Percentiles rank a stretch among this genome's conserved stretches.
phyloP scores from a whole-genome alignment of 2,888 invertebrate species.

The Polylopha cassiicola region DNA sequence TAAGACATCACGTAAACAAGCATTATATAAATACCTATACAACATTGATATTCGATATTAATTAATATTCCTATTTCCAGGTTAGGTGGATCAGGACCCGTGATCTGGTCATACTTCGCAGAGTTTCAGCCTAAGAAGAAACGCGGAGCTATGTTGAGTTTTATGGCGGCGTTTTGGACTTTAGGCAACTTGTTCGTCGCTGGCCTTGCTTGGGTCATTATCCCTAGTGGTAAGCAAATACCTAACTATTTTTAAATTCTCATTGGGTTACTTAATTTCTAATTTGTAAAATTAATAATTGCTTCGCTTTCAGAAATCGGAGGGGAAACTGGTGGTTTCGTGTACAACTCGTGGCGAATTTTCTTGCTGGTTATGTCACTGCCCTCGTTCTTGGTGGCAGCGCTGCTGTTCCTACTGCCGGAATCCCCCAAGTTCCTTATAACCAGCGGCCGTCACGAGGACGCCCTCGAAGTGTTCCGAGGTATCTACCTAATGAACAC shows the following conservation, averaged over 20 bases:
- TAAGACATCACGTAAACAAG: too few relatives aligned
- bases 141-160: conserved; percentile 93
- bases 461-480: conserved; percentile 88
- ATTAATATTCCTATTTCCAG: too few relatives aligned
- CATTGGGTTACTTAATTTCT: background rate
- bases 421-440: conserved; percentile 95
- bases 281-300: background rate
- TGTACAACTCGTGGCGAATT: conserved; percentile 94
- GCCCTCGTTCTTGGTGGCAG: conserved; percentile 92
- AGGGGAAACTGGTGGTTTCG: conserved; percentile 80
- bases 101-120: conserved; percentile 96
- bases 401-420: conserved; percentile 87
- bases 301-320: conserved; percentile 78
- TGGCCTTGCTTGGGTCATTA: conserved; percentile 86
- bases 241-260: too few relatives aligned
- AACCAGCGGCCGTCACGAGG: conserved; percentile 85
- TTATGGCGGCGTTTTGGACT: conserved; percentile 97
- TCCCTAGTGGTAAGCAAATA: conserved; percentile 74
- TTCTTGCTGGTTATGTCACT: conserved; percentile 92
- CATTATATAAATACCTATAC: too few relatives aligned
- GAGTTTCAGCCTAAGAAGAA: conserved; percentile 95
- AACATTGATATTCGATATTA: too few relatives aligned
- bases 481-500: conserved; percentile 90
- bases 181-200: conserved; percentile 95
- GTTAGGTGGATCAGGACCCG: conserved; percentile 92